Evolutionary conservation across 2,113 vertebrate species (phyloP).

Genomic region (Myotis davidii): DNA sequence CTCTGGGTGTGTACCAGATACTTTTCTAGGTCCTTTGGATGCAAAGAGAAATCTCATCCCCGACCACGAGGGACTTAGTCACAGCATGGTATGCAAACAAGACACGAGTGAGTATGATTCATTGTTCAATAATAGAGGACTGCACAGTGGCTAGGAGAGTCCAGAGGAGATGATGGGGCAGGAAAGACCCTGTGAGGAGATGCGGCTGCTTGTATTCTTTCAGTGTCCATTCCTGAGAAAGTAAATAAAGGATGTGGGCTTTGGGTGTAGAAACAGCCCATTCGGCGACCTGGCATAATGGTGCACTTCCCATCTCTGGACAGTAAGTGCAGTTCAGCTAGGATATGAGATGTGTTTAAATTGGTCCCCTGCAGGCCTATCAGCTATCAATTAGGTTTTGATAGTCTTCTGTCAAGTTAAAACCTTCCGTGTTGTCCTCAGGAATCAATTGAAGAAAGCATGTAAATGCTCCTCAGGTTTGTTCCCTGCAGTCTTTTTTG

Average conservation of each 20-base stretch:
- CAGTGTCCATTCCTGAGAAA: neutral
- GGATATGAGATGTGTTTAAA: neutral
- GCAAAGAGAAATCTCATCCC: neutral
- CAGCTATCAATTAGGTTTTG: neutral
- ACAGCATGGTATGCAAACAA: neutral
- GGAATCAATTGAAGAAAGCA: neutral
- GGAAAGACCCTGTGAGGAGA: neutral
- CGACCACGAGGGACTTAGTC: slow-evolving; percentile 41
- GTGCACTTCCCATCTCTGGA: neutral
- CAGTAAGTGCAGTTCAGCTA: neutral
- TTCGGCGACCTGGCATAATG: neutral
- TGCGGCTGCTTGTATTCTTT: neutral
- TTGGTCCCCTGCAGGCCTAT: neutral
- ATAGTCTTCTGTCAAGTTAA: neutral
- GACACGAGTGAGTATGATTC: neutral
- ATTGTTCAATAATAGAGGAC: neutral
- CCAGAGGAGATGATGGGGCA: neutral
- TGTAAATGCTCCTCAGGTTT: neutral
- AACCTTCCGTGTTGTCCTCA: neutral
- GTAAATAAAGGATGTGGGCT: neutral
- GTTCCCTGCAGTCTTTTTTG: neutral
- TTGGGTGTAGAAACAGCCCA: neutral
- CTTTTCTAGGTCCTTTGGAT: neutral
- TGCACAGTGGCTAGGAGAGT: neutral
- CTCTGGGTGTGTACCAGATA: neutral